Conservation (phyloP, 2,113 vertebrate species). For the Pelodiscus sinensis region DNA sequence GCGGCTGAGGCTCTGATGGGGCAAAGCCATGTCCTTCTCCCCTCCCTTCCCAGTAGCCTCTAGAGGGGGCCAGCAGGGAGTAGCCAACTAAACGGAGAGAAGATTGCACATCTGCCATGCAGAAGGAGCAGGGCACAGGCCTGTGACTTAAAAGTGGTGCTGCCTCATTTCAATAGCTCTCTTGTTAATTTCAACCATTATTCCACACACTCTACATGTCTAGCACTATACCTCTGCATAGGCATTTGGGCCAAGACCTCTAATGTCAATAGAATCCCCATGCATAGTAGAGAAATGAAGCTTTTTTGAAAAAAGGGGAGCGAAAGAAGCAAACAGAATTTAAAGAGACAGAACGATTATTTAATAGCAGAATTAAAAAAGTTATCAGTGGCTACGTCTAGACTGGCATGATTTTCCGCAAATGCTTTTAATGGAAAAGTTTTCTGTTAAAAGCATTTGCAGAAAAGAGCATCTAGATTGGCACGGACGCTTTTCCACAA, state of each 20-base stretch:
- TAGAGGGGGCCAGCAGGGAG: not conserved
- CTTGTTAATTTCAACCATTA: not conserved
- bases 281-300: not conserved
- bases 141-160: not conserved
- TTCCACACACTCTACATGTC: not conserved
- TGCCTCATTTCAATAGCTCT: not conserved
- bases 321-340: not conserved
- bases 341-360: not conserved
- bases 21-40: not conserved
- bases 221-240: not conserved
- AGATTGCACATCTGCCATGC: not conserved
- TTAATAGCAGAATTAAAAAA: not conserved
- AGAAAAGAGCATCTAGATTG: too few relatives aligned
- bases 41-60: not conserved
- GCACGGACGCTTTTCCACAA: too few relatives aligned
- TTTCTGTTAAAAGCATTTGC: too few relatives aligned
- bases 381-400: not conserved
- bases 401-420: too few relatives aligned
- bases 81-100: not conserved
- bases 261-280: not conserved
- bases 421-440: too few relatives aligned
- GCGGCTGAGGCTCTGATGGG: too few relatives aligned
- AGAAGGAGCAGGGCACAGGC: rapidly evolving
- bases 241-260: not conserved
- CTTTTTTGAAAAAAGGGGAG: not conserved